A percentile compares a stretch with the other conserved stretches of the same genome.
Evolutionary conservation across 2,888 invertebrate species (phyloP).

Genomic region (Proisotoma minuta): DNA sequence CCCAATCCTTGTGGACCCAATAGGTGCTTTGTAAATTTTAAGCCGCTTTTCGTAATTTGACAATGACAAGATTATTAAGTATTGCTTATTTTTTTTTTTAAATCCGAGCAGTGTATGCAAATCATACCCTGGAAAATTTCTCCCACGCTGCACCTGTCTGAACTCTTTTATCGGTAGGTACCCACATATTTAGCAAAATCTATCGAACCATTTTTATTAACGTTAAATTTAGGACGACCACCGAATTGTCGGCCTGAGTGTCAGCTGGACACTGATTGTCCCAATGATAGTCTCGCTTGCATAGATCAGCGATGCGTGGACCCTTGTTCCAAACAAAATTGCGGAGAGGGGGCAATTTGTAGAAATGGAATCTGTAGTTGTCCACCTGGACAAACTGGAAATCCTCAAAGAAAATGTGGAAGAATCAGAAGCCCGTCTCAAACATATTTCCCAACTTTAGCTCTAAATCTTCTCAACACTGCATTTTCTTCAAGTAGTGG

Average conservation of each 20-base stretch:
- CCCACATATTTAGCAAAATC: background rate
- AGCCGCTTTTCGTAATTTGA: too few relatives aligned
- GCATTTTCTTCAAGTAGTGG: too few relatives aligned
- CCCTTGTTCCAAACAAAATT: slow-evolving; percentile 20
- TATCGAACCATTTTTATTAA: background rate
- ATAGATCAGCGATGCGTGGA: slow-evolving; percentile 22
- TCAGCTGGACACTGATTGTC: slow-evolving; percentile 23
- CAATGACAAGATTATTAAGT: too few relatives aligned
- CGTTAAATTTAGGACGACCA: slow-evolving; percentile 16
- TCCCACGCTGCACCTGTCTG: background rate
- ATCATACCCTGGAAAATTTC: background rate
- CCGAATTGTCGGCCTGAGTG: slow-evolving; percentile 34
- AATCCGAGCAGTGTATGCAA: background rate
- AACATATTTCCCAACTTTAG: slow-evolving; percentile 32
- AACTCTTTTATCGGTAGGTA: background rate
- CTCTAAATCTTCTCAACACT: too few relatives aligned
- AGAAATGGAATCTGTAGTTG: slow-evolving; percentile 26
- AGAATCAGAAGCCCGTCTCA: slow-evolving; percentile 15
- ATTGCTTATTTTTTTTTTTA: too few relatives aligned
- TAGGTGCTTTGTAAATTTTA: too few relatives aligned
- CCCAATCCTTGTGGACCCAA: slow-evolving; percentile 30
- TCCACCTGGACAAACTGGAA: slow-evolving; percentile 14
- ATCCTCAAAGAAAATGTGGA: slow-evolving; percentile 13
- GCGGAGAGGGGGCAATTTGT: slow-evolving; percentile 27
- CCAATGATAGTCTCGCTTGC: slow-evolving; percentile 19